Conservation (phyloP, 2,888 invertebrate genomes). For the Hipparchia sbordonii region DNA sequence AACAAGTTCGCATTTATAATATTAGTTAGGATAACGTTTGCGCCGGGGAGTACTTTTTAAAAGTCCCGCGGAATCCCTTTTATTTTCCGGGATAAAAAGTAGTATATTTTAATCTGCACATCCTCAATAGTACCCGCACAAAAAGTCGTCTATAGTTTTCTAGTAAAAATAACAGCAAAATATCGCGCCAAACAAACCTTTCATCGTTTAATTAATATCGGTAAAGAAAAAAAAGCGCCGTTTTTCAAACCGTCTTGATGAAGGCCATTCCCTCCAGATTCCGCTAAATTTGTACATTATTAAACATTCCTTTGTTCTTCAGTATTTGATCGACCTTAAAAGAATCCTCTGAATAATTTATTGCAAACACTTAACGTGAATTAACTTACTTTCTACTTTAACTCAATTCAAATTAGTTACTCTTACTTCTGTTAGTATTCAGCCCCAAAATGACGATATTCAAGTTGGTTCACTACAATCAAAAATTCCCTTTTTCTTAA, state of each 20-base stretch:
- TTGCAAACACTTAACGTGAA: slow-evolving; percentile 21
- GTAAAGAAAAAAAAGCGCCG: slow-evolving; percentile 40
- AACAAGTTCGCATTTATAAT: too few species aligned
- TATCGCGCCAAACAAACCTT: slow-evolving; percentile 30
- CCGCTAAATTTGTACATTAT: slow-evolving; percentile 44
- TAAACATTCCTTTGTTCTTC: slow-evolving; percentile 40
- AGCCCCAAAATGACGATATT: too few species aligned
- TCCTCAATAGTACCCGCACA: too few species aligned
- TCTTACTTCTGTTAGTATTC: too few species aligned
- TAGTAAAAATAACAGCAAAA: slow-evolving; percentile 30
- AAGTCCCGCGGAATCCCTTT: too few species aligned
- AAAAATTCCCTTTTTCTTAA: too few species aligned
- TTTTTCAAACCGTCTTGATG: slow-evolving; percentile 39
- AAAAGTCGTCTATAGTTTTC: too few species aligned
- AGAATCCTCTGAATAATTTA: slow-evolving; percentile 22
- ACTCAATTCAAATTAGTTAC: neutral
- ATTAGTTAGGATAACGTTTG: too few species aligned
- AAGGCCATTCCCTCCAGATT: slow-evolving; percentile 42
- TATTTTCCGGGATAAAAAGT: too few species aligned
- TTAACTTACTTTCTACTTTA: neutral
- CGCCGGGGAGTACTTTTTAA: too few species aligned
- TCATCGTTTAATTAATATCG: slow-evolving; percentile 36
- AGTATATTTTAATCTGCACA: too few species aligned
- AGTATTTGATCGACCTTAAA: slow-evolving; percentile 28
- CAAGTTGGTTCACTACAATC: too few species aligned